Conservation (phyloP, 2,797 vertebrate species). For the Epinephelus awoara region DNA sequence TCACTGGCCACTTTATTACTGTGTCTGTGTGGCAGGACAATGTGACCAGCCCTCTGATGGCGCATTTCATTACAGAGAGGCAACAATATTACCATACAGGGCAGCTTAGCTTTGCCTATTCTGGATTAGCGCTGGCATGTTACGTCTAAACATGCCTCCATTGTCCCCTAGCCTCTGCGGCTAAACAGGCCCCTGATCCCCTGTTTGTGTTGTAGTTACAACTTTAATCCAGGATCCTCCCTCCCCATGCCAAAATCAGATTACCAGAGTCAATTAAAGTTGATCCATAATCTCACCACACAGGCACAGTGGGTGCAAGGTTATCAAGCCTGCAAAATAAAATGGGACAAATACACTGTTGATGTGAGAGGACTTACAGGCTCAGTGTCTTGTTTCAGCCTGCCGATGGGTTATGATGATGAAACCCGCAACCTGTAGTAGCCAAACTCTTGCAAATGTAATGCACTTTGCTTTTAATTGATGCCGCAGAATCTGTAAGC, state of each 20-base stretch:
- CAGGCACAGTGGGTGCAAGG: conserved; percentile 61
- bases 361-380: conserved; percentile 47
- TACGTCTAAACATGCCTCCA: conserved; percentile 67
- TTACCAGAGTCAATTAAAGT: conserved; percentile 80
- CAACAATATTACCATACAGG: conserved; percentile 58
- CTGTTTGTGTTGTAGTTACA: conserved; percentile 77
- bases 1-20: conserved; percentile 65
- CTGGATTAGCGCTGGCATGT: conserved; percentile 72
- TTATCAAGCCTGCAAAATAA: conserved; percentile 63
- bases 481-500: conserved; percentile 24
- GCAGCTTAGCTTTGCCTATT: conserved; percentile 57
- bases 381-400: conserved; percentile 22
- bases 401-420: conserved; percentile 20
- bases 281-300: conserved; percentile 74
- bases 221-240: conserved; percentile 77
- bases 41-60: conserved; percentile 56
- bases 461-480: conserved; percentile 45
- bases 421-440: conserved; percentile 27
- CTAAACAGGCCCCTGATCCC: conserved; percentile 71
- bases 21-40: conserved; percentile 45
- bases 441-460: conserved; percentile 14
- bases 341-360: conserved; percentile 53
- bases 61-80: conserved; percentile 69
- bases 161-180: conserved; percentile 59
- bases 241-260: conserved; percentile 75